Base-by-base conservation (phyloP, 1,140 invertebrate genomes). In the Rhagoletis pomonella region DNA sequence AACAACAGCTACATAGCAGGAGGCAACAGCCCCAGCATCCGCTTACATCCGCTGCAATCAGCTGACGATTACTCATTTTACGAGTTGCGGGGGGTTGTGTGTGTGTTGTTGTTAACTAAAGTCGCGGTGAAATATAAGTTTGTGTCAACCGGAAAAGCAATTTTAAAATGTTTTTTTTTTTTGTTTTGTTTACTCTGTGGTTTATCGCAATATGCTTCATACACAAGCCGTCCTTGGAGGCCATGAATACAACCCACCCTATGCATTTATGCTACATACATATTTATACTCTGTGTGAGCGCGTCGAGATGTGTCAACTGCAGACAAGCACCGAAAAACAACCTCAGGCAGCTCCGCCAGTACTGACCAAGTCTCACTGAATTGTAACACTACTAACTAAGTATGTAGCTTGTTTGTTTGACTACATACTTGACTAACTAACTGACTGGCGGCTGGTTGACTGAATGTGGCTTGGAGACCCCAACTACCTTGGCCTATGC, bases 171-270 rank as follows among this genome's bases (percentile, higher is more conserved):
- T 29, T 29, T 29, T 29, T 29, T 29, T 29, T 29, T 29, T 29
- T 29, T 29, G 0, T 29, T 29, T 29, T 29, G 29, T 29, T 29
- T 0, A 29, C 29, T 47, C 44, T 73, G 67, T 42, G 67, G 67
- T 73, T 73, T 44, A 73, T 73, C 42, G 3, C 42, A 73, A 73
- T 73, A 73, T 73, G 67, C 67, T 17, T 44, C 67, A 73, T 73
- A n/a, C 47, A 73, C 42, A 73, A 73, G 67, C 42, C 0, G 67
- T 73, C 67, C 67, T 73, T 73, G 67, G 10, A 39, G 5, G 67
- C 29, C 64, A n/a, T 39, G 17, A 4, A 67, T 12, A 0, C 29
- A 67, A 67, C 12, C 17, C 44, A 73, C 39, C 29, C 29, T 29
- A 3, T n/a, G 44, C 0, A 65, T 19, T 29, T 9, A 65, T 65